These are phyloP conservation scores for Atopsyche davidsoni DNA, from an alignment of 1,140 invertebrate species.

Conservation along the genomic window DNA sequence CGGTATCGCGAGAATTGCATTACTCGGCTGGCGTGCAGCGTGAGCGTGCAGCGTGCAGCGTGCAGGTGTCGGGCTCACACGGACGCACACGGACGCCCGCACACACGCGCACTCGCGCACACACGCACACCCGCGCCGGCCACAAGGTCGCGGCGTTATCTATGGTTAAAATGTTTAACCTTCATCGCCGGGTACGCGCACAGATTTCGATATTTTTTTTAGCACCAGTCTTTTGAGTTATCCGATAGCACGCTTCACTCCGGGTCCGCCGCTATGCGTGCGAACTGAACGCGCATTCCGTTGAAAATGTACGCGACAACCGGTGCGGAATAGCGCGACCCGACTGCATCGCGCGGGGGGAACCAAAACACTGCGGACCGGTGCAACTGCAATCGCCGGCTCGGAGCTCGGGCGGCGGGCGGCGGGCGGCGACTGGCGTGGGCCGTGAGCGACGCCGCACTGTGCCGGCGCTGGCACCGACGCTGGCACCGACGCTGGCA, in stretches of 20 bases:
- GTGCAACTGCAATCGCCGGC: constrained; percentile 1
- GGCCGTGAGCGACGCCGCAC: neutral
- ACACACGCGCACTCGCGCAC: too few species aligned
- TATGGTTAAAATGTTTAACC: constrained; percentile 21
- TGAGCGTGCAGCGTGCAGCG: too few species aligned
- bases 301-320: neutral
- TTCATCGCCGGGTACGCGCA: neutral
- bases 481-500: neutral
- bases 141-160: constrained; percentile 22
- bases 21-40: too few species aligned
- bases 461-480: neutral
- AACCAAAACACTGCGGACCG: constrained; percentile 1
- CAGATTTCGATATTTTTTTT: neutral
- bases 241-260: too few species aligned
- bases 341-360: neutral
- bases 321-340: too few species aligned
- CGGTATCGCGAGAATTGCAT: too few species aligned
- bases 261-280: too few species aligned
- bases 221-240: neutral
- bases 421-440: neutral
- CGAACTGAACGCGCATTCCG: too few species aligned
- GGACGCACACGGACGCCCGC: too few species aligned
- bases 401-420: neutral
- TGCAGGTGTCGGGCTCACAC: too few species aligned
- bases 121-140: constrained; percentile 1